Evolutionary conservation across 2,113 vertebrate species (phyloP), one percentile per base, ranked within the genome.

Genomic region (Cyanoramphus novaezelandiae): DNA sequence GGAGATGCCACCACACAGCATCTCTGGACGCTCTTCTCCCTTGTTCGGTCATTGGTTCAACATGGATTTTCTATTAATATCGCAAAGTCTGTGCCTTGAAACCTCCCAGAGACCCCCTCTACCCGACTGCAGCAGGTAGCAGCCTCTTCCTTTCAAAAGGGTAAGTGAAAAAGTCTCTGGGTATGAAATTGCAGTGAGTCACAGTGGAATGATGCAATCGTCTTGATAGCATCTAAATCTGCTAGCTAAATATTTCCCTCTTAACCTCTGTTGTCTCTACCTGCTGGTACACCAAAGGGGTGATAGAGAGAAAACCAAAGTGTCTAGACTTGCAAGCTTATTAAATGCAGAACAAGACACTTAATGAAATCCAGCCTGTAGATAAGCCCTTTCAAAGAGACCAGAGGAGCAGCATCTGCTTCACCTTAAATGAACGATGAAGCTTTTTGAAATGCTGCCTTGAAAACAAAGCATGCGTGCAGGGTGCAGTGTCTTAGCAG

Each of bases 301-400:
- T 89, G 92, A 91, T 95, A 91, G 83, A 90, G 70, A 47, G 67
- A 93, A 81, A 93, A 93, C 74, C 74, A 39, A 94, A 95, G 88
- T 96, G 96, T 96, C 96, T 97, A 93, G 96, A 97, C 96, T 96
- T 96, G 93, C 77, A 96, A 89, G 74, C 74, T 96, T 96, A 95
- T 89, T 97, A 96, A 96, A 91, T 62, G 74, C 81, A 89, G 95
- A 87, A 82, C 88, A 91, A 97, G 93, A 88, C 65, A 80, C 78
- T 94, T 95, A 96, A 96, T 89, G 91, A 96, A 97, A 96, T 93
- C 96, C 95, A 95, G 83, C 83, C 83, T 25, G 5, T 77, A 96
- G 96, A 97, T 97, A 96, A 96, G 83, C 86, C 17, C 11, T 81
- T 96, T 92, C 93, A 95, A 96, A 95, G 90, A 92, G 92, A 93